Evolutionary conservation across 2,797 vertebrate genomes (phyloP).

Genomic region (Pogoniulus pusillus): DNA sequence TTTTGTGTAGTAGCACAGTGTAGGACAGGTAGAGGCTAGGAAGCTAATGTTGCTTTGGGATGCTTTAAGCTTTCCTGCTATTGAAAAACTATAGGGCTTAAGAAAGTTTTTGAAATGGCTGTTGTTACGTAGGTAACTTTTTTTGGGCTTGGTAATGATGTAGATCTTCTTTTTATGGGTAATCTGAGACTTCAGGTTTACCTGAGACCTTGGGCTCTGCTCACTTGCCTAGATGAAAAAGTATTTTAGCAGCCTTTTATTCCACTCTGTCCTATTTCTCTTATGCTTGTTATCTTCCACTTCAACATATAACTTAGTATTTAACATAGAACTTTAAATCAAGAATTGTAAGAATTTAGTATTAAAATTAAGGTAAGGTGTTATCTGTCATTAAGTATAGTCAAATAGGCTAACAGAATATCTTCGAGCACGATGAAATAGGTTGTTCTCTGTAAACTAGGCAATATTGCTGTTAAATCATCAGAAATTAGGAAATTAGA

Average conservation of each 20-base stretch:
- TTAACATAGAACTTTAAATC: background rate
- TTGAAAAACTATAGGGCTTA: background rate
- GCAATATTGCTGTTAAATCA: background rate
- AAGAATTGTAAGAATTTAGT: background rate
- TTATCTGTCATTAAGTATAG: background rate
- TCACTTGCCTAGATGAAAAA: background rate
- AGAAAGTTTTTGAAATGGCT: background rate
- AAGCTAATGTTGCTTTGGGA: background rate
- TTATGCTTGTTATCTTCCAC: background rate
- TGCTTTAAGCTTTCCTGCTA: background rate
- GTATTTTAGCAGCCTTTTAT: background rate
- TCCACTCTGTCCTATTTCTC: background rate
- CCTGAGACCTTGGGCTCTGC: background rate
- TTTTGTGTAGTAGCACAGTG: fast-evolving
- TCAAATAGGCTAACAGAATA: background rate
- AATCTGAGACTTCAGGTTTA: background rate
- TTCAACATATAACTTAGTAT: background rate
- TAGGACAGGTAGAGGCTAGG: background rate
- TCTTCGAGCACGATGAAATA: background rate
- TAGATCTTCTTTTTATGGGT: background rate
- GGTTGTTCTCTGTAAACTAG: background rate
- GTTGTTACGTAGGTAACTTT: background rate
- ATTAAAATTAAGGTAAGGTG: background rate
- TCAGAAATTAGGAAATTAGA: background rate
- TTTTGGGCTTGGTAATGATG: background rate